Percentiles rank a stretch among this genome's conserved stretches.
These are phyloP conservation scores for Lepidurus arcticus DNA, from an alignment of 1,140 invertebrate species.

Conservation along the genomic window DNA sequence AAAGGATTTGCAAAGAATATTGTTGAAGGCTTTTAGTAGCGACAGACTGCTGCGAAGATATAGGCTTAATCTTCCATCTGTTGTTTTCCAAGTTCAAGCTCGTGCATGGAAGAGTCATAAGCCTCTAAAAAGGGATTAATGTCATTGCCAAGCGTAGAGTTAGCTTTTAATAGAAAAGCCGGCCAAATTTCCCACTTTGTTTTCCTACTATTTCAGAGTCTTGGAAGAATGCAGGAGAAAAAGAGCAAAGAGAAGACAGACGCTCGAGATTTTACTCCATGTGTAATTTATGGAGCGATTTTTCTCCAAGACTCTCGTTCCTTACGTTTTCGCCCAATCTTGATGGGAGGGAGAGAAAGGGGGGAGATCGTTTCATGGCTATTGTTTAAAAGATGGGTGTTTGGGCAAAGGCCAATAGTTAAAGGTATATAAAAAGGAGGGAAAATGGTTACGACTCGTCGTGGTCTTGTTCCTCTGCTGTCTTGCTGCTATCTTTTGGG, in stretches of 20 bases:
- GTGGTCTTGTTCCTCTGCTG: neutral
- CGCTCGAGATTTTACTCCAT: neutral
- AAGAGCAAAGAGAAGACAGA: neutral
- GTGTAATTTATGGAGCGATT: conserved; percentile 7
- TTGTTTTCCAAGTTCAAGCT: no score
- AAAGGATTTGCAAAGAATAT: neutral
- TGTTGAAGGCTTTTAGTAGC: no score
- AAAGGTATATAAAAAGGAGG: neutral
- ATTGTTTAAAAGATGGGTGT: conserved; percentile 19
- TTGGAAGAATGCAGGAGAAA: neutral
- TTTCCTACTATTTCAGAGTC: no score
- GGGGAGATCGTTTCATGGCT: conserved; percentile 1
- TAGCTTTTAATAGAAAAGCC: no score
- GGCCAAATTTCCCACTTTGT: no score
- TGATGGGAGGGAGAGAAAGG: neutral
- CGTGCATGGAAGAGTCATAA: no score
- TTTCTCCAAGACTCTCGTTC: neutral
- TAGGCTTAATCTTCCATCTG: no score
- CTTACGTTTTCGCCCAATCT: neutral
- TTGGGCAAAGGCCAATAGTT: conserved; percentile 6
- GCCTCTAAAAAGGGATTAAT: no score
- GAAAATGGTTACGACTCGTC: neutral
- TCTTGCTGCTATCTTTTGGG: neutral
- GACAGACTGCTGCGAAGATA: no score
- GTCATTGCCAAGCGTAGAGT: no score